Evolutionary conservation across 2,888 invertebrate genomes (phyloP).

Genomic region (Thereva nobilitata): DNA sequence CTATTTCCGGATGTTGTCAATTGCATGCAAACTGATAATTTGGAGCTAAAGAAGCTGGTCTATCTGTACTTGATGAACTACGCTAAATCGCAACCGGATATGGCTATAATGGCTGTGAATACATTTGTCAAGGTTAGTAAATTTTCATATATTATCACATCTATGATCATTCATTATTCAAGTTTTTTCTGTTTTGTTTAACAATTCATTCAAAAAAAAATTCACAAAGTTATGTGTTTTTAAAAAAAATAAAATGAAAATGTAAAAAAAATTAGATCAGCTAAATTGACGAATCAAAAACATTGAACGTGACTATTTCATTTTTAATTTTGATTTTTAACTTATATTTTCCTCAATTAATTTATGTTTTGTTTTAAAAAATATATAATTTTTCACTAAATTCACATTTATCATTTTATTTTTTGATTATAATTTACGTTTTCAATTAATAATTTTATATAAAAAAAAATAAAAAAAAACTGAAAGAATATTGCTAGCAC

Average conservation of each 20-base stretch:
- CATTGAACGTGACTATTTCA: conserved; percentile 21
- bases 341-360: no score
- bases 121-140: conserved; percentile 94
- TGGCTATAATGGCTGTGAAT: conserved; percentile 99
- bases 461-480: conserved; percentile 19
- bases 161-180: conserved; percentile 11
- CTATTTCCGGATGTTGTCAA: conserved; percentile 99
- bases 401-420: neutral
- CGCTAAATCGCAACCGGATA: conserved; percentile 99
- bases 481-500: conserved; percentile 43
- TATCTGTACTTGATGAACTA: conserved; percentile 99
- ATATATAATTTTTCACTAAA: conserved; percentile 15
- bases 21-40: conserved; percentile 99
- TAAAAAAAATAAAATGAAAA: conserved; percentile 18
- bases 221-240: conserved; percentile 42
- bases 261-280: conserved; percentile 17
- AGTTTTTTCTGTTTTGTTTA: conserved; percentile 22
- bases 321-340: neutral
- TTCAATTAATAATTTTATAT: no score
- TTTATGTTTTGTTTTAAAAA: no score
- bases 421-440: no score
- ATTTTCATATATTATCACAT: neutral
- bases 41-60: conserved; percentile 97
- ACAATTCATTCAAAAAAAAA: conserved; percentile 33
- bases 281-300: conserved; percentile 19